These are phyloP conservation scores for Caenorhabditis sp. DNA, from an alignment of 2,888 invertebrate species.

Conservation along the genomic window DNA sequence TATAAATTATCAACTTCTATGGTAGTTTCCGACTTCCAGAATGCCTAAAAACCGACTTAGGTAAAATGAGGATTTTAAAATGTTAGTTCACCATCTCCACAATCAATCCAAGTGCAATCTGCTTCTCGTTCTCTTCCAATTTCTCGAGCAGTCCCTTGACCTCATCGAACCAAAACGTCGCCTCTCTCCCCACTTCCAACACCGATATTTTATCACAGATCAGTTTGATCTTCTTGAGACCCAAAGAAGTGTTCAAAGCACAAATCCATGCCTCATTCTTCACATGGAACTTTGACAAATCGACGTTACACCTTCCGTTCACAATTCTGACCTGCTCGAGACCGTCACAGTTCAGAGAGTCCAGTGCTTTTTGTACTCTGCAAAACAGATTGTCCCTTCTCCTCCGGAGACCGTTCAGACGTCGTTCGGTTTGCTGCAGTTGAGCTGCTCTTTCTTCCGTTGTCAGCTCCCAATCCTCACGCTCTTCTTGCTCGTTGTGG, in stretches of 20 bases:
- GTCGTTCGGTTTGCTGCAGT: not conserved
- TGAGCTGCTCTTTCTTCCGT: not conserved
- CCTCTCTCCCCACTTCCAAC: not conserved
- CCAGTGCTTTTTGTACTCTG: not conserved
- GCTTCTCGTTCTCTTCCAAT: not conserved
- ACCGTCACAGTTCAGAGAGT: not conserved
- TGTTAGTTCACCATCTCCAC: conserved; percentile 1
- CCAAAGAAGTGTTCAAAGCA: not conserved
- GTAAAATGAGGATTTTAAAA: not conserved
- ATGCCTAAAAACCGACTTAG: not conserved
- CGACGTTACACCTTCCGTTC: not conserved
- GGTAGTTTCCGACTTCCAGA: not conserved
- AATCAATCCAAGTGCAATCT: conserved; percentile 6
- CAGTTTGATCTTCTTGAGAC: conserved; percentile 16
- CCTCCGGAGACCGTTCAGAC: not conserved
- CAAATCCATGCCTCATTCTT: not conserved
- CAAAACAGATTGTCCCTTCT: not conserved
- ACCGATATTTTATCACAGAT: conserved; percentile 6
- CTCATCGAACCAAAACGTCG: conserved; percentile 13
- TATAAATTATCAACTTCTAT: too few relatives aligned
- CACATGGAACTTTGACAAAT: not conserved
- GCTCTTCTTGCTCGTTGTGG: conserved; percentile 19
- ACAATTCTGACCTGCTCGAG: not conserved
- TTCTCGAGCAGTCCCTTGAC: not conserved
- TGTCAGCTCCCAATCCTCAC: not conserved